These are phyloP conservation scores for Eunapius fragilis DNA, from an alignment of 37 sponge, comb jelly and placozoan genomes.

Conservation along the genomic window DNA sequence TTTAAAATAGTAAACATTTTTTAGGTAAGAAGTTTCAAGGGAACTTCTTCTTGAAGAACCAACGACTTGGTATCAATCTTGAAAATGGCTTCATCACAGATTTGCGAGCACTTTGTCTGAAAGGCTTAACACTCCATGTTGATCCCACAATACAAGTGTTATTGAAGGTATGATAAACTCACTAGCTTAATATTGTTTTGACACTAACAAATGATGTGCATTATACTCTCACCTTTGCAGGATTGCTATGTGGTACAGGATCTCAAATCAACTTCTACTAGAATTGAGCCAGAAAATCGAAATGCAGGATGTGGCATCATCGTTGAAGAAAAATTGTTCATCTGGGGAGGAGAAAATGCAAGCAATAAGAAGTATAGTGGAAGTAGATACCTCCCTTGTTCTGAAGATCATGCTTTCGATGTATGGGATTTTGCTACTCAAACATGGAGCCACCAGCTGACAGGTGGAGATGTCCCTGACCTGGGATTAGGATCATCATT, in stretches of 20 bases:
- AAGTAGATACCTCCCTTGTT: background rate
- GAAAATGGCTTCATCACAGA: too few relatives aligned
- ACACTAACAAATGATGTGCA: too few relatives aligned
- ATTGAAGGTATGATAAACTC: too few relatives aligned
- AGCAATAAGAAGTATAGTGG: background rate
- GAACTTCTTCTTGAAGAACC: background rate
- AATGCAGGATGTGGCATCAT: conserved; percentile 66
- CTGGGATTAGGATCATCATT: conserved; percentile 54
- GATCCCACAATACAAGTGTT: too few relatives aligned
- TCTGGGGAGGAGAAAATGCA: conserved; percentile 62
- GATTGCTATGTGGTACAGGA: background rate
- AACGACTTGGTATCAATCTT: too few relatives aligned
- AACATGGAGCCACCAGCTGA: conserved; percentile 37
- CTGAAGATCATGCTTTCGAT: conserved; percentile 39
- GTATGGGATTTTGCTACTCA: conserved; percentile 34
- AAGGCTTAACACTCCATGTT: too few relatives aligned
- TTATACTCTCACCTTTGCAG: background rate
- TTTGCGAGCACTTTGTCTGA: too few relatives aligned
- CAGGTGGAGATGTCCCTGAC: conserved; percentile 41
- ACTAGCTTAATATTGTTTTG: too few relatives aligned
- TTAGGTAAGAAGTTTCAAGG: background rate
- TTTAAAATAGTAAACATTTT: too few relatives aligned
- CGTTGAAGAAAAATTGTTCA: conserved; percentile 30
- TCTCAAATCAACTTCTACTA: background rate
- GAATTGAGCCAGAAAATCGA: conserved; percentile 21